Base-by-base conservation (phyloP, 2,797 vertebrate genomes). In the Sebastes baramenuke region DNA sequence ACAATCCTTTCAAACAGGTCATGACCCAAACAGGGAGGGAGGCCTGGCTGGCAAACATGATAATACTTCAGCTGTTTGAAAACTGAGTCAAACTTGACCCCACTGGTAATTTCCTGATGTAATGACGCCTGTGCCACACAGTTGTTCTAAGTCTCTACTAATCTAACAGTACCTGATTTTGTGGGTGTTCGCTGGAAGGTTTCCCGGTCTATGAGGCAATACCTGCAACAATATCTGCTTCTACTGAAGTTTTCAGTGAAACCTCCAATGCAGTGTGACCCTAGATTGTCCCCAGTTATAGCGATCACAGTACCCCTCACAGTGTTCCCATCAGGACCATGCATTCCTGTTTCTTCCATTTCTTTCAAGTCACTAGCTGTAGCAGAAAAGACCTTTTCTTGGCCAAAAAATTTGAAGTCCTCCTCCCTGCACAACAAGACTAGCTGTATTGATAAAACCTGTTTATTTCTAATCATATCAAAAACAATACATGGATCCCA, bases 1-100 rank as follows among this genome's bases (percentile, higher is more conserved):
- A 75, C 72, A 42, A 56, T 4, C 49, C 61, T 32, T 54, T 75
- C 72, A 66, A 66, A 66, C 4, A 75, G 61, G n/a, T 75, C 61
- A 56, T 75, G 72, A 25, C 68, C 68, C 4, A 24, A 2, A 24
- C 49, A 67, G 10, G 38, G 24, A 9, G 24, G 24, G 16, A 60
- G 69, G 27, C 58, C 25, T 72, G 71, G 66, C 18, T 30, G 29
- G 71, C 61, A 65, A 27, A 74, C 49, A 56, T 74, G 61, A 66
- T 20, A 66, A 42, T 56, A 56, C n/a, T 66, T 66, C 6, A 75
- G 7, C 14, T 61, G 38, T 11, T 72, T 72, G 56, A 72, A 72
- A 29, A 61, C 20, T 4, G 36, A 72, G 25, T 18, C 25, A 60
- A 46, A 60, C 69, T 30, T 60, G 29, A 60, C 14, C 11, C 56